Evolutionary conservation across 1,140 invertebrate genomes (phyloP), one percentile per base, ranked within the genome.

Genomic region (Sycophaga agraensis): DNA sequence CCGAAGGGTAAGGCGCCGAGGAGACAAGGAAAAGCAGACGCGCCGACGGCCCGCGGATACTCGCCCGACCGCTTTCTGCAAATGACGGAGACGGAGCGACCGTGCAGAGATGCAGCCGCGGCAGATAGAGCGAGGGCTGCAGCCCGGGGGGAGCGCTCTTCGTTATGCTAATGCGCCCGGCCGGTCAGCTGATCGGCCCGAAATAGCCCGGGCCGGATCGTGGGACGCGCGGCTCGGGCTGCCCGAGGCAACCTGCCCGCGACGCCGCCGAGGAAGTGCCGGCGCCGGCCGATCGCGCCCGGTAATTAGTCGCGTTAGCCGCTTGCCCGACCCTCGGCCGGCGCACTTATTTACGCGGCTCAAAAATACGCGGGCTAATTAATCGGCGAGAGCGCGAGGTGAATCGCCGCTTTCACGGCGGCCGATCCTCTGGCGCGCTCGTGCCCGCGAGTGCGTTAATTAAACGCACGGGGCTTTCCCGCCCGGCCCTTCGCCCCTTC

Each of bases 111-210:
- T 34, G 53, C 46, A 57, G 55, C 54, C 4, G 5, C 19, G n/a
- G 11, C 34, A 14, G 37, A 48, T 14, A 31, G 17, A 26, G 19
- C 21, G 43, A 65, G 54, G 39, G 43, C 65, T 64, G 63, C 65
- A 54, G 35, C 21, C 14, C 2, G 35, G 8, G 68, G 61, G 62
- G 65, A 72, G 59, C 61, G 70, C 66, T 73, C 71, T 76, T 77
- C 74, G 74, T 78, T 78, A 78, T 78, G 76, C 71, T 76, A 76
- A 77, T 77, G 68, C n/a, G n/a, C 64, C 65, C 19, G 26, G 57
- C 57, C 59, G 66, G 8, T 35, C n/a, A 6, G 28, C 28, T n/a
- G n/a, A n/a, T n/a, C n/a, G n/a, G n/a, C n/a, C n/a, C n/a, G n/a
- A n/a, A n/a, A n/a, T n/a, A n/a, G n/a, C n/a, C n/a, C n/a, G n/a